Base-by-base conservation (phyloP, 2,888 invertebrate species). In the Teinopalpus imperialis region DNA sequence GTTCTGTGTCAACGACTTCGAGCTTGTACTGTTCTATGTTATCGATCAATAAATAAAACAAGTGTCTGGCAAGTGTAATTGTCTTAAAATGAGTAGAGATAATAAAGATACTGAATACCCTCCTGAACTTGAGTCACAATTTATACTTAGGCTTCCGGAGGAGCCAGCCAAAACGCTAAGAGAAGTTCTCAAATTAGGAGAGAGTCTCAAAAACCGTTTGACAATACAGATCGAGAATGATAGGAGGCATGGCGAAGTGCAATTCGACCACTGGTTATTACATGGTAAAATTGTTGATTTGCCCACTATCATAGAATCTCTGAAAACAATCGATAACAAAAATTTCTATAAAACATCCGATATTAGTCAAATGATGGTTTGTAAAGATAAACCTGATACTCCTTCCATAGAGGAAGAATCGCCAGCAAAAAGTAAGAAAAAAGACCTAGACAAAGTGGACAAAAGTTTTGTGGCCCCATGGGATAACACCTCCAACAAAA, bases 321-420 rank as follows among this genome's bases (percentile, higher is more conserved):
- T 95, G 46, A 98, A 98, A 85, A 97, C 97, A 0, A 94, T 97
- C 31, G 98, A 98, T 71, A 92, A 91, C 49, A 98, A 97, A 75
- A 97, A 95, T 63, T 95, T 98, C 61, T 98, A 98, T 73, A 98
- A 98, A 87, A 96, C 97, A 1, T 96, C 97, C 0, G 97, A 98
- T 75, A 92, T 98, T 52, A 95, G 95, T 61, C 98, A 97, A 89
- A 80, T 92, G 74, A 91, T 97, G 87, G 86, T 95, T 32, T 96
- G 96, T 62, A 94, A 93, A 76, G 94, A 94, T 62, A 95, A 96
- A 61, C 94, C 94, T 32, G 95, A 96, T n/a, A n/a, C n/a, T 64
- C 90, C 90, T 52, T 89, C 91, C 7, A 89, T 91, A 0, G 91
- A 92, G 0, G 93, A 94, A 53, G 94, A 94, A 58, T 94, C 94